phyloP scores from a whole-genome alignment of 2,888 invertebrate species.

The Timema podura region DNA sequence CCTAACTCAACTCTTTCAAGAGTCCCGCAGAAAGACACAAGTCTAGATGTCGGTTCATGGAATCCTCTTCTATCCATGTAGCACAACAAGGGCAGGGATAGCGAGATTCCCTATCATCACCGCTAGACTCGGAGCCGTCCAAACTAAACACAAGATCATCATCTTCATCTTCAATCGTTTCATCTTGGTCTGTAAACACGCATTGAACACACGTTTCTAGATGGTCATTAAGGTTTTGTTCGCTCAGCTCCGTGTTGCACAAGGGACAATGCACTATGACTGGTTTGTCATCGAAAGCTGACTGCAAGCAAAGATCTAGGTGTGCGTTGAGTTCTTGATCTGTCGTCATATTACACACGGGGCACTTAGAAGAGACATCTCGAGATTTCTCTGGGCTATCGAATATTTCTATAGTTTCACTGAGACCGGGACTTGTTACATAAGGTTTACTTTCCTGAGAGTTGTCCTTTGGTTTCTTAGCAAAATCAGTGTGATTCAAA shows the following conservation, averaged over 20 bases:
- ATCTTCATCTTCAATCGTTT: conserved; percentile 23
- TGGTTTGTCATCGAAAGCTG: background rate
- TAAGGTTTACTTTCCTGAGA: background rate
- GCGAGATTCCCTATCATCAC: background rate
- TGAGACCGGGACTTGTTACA: background rate
- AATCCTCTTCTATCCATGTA: conserved; percentile 47
- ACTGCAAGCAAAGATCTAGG: conserved; percentile 24
- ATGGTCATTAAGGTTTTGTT: conserved; percentile 45
- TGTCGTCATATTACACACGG: conserved; percentile 48
- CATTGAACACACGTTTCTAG: conserved; percentile 50
- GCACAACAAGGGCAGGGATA: conserved; percentile 60
- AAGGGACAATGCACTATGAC: conserved; percentile 15
- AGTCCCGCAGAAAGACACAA: conserved; percentile 37
- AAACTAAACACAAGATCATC: background rate
- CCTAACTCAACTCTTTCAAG: background rate
- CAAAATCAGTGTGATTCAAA: background rate
- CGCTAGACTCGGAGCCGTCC: background rate
- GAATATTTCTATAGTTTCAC: background rate
- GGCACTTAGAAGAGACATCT: conserved; percentile 43
- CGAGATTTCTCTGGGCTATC: conserved; percentile 2
- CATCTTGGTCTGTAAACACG: conserved; percentile 39
- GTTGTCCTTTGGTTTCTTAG: background rate
- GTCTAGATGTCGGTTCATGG: conserved; percentile 60
- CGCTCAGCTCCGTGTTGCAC: conserved; percentile 8
- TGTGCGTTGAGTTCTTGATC: conserved; percentile 43